These are phyloP conservation scores for Aethina tumida DNA, from an alignment of 1,140 invertebrate genomes.

Conservation along the genomic window DNA sequence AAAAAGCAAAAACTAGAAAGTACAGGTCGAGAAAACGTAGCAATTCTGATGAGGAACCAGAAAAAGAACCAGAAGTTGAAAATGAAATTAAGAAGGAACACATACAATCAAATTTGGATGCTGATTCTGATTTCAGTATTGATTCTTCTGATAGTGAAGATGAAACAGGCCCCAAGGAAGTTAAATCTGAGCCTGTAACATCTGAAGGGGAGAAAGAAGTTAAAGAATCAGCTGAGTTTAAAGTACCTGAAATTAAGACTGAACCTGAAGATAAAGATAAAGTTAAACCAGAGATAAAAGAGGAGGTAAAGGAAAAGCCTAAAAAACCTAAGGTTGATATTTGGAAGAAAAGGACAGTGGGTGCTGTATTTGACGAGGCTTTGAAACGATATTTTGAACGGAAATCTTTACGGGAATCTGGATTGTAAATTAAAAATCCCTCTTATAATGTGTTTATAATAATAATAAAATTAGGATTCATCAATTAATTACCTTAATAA, in stretches of 20 bases:
- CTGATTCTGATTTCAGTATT: slow-evolving; percentile 58
- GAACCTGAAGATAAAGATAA: slow-evolving; percentile 16
- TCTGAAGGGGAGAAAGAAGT: slow-evolving; percentile 18
- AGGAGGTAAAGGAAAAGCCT: slow-evolving; percentile 17
- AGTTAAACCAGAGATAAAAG: slow-evolving; percentile 14
- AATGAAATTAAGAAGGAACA: slow-evolving; percentile 39
- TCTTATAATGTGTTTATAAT: too few species aligned
- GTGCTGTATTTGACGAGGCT: slow-evolving; percentile 69
- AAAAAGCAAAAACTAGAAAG: slow-evolving; percentile 24
- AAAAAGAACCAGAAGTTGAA: slow-evolving; percentile 40
- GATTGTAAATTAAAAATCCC: too few species aligned
- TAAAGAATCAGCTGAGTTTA: slow-evolving; percentile 17
- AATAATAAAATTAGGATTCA: too few species aligned
- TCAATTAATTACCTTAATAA: too few species aligned
- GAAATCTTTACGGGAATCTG: slow-evolving; percentile 41
- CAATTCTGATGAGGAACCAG: slow-evolving; percentile 24
- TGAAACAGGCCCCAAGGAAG: slow-evolving; percentile 22
- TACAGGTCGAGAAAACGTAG: slow-evolving; percentile 18
- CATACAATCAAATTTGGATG: slow-evolving; percentile 50
- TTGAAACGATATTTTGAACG: slow-evolving; percentile 68
- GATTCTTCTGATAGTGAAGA: slow-evolving; percentile 45
- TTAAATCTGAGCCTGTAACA: slow-evolving; percentile 11
- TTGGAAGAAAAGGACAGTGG: slow-evolving; percentile 79
- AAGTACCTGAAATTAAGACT: slow-evolving; percentile 14
- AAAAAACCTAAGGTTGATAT: slow-evolving; percentile 53